Evolutionary conservation across 2,888 invertebrate species (phyloP).

Genomic region (Aleiodes leptofemur): DNA sequence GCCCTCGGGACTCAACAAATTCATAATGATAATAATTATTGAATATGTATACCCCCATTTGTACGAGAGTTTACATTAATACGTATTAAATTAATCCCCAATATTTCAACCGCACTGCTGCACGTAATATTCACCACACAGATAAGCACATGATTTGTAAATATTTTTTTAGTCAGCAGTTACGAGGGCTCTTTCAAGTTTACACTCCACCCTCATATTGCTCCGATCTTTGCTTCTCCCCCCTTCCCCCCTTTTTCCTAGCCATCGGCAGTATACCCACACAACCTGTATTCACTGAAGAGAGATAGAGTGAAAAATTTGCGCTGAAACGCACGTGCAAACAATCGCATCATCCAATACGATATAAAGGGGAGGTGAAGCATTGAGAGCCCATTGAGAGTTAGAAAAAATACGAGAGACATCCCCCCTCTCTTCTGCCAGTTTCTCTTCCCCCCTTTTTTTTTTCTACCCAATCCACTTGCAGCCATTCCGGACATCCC

Average conservation of each 20-base stretch:
- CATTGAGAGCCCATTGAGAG: conserved; percentile 44
- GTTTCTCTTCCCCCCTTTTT: conserved; percentile 16
- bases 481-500: conserved; percentile 39
- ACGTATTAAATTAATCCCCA: conserved; percentile 21
- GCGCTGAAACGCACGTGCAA: conserved; percentile 54
- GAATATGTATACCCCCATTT: conserved; percentile 1
- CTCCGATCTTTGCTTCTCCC: conserved; percentile 22
- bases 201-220: conserved; percentile 38
- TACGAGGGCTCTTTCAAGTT: conserved; percentile 29
- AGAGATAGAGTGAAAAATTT: conserved; percentile 1
- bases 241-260: conserved; percentile 14
- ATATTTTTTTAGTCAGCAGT: conserved; percentile 44
- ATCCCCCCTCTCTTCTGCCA: conserved; percentile 23
- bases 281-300: conserved; percentile 21
- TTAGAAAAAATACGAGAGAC: conserved; percentile 44
- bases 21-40: not conserved
- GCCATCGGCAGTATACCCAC: not conserved
- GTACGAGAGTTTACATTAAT: conserved; percentile 10
- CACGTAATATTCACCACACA: conserved; percentile 8
- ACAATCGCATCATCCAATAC: conserved; percentile 45
- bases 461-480: conserved; percentile 25
- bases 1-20: no score
- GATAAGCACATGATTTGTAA: conserved; percentile 46
- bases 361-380: conserved; percentile 17
- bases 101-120: conserved; percentile 7